Evolutionary conservation across 2,888 invertebrate genomes (phyloP), one percentile per base, ranked within the genome.

Genomic region (Opisthograptis luteolata): DNA sequence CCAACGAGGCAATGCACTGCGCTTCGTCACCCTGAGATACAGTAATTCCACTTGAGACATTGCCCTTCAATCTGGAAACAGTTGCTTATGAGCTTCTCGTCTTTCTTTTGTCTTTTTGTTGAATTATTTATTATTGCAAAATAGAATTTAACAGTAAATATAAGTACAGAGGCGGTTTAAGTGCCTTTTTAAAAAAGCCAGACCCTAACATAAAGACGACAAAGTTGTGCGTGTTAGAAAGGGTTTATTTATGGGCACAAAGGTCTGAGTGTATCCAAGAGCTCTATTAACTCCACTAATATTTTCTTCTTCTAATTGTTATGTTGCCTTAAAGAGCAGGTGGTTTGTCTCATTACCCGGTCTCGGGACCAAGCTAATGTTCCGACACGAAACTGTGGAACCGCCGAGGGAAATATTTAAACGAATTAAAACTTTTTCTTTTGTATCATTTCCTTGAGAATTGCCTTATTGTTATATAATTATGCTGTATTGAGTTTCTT

Each of bases 281-380:
- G 80, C 73, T 84, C 81, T 89, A 87, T 90, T 86, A 87, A 79
- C 84, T 83, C 79, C 73, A 86, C 86, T 87, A 86, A 87, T 90
- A 90, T 87, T 87, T 87, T 88, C 84, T 86, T 86, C 84, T 81
- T 76, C 76, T 89, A 89, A 88, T 90, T 89, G 88, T 89, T 87
- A 88, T 84, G 85, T 85, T 84, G 81, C 78, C 81, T 88, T 81
- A 82, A 86, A 86, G 81, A 84, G 80, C 87, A 90, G 89, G 89
- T 90, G 87, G 83, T 79, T 79, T 79, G 80, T 79, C 81, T 82
- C 83, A 85, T 89, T 87, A 86, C 80, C 78, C 73, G 76, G 27
- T 44, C 39, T 40, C 77, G 70, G 80, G 79, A 41, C 43, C 79
- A 69, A 77, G 70, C 77, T 82, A 82, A 84, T 82, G 73, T 78